Evolutionary conservation across 2,797 vertebrate species (phyloP).

Genomic region (Characodon lateralis): DNA sequence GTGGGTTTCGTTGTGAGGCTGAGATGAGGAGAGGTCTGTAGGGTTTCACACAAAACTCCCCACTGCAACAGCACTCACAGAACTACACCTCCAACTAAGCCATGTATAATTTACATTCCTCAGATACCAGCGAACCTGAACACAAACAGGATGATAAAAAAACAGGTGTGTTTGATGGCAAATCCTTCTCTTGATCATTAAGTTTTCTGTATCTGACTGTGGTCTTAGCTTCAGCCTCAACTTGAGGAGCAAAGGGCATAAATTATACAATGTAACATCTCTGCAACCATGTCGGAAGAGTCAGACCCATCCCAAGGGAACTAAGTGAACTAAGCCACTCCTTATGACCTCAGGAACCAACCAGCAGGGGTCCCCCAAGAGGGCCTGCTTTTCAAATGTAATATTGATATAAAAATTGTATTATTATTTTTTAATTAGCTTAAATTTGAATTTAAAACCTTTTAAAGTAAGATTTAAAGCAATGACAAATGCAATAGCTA

Average conservation of each 20-base stretch:
- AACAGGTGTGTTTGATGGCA: slow-evolving; percentile 78
- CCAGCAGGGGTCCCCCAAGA: no score
- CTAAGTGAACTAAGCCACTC: not conserved
- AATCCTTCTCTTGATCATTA: slow-evolving; percentile 21
- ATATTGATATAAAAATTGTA: no score
- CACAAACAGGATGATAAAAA: slow-evolving; percentile 75
- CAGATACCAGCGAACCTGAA: slow-evolving; percentile 77
- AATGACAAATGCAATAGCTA: no score
- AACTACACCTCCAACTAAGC: slow-evolving; percentile 66
- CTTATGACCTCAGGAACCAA: not conserved
- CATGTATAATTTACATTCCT: slow-evolving; percentile 84
- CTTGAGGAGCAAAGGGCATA: not conserved
- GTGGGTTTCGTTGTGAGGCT: not conserved
- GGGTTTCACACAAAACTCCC: slow-evolving; percentile 44
- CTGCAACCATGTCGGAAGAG: not conserved
- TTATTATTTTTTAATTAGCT: no score
- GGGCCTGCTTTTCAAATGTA: no score
- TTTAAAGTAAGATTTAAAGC: no score
- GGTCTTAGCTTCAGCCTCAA: slow-evolving; percentile 16
- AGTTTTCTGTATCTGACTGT: slow-evolving; percentile 28
- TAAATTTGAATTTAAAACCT: no score
- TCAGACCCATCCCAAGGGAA: no score
- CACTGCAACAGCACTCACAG: slow-evolving; percentile 39
- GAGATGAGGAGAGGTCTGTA: slow-evolving; percentile 11
- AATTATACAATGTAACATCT: not conserved